These are phyloP conservation scores for Himalopsyche kuldschensis DNA, from an alignment of 2,888 invertebrate genomes.

Conservation along the genomic window DNA sequence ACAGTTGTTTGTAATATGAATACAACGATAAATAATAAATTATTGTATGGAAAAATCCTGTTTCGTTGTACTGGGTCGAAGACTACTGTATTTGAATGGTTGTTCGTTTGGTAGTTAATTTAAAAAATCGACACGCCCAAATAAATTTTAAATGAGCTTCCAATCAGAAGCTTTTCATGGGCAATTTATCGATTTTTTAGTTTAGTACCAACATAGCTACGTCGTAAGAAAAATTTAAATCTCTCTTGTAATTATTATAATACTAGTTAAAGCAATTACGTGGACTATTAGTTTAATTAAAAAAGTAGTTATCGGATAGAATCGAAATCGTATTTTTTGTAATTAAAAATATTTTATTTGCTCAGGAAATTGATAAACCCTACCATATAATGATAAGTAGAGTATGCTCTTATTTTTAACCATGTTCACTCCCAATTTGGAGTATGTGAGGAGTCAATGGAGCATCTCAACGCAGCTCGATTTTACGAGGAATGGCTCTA, in stretches of 20 bases:
- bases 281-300: neutral
- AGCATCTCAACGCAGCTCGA: no score
- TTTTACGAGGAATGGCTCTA: no score
- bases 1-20: neutral
- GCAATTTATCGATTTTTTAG: neutral
- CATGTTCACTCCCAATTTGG: neutral
- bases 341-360: neutral
- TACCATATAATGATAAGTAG: no score
- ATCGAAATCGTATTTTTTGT: neutral
- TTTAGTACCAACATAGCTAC: neutral
- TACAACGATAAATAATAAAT: neutral
- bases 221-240: neutral
- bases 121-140: neutral
- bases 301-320: neutral
- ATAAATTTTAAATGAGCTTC: constrained; percentile 1
- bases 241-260: neutral
- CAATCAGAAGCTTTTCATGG: neutral
- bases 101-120: neutral
- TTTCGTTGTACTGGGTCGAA: neutral
- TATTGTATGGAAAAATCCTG: neutral
- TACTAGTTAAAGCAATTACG: neutral
- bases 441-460: no score
- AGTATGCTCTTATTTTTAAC: no score
- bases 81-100: neutral
- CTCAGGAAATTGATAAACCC: neutral